Conservation (phyloP, 2,888 invertebrate genomes). For the Ophion slaviceki region DNA sequence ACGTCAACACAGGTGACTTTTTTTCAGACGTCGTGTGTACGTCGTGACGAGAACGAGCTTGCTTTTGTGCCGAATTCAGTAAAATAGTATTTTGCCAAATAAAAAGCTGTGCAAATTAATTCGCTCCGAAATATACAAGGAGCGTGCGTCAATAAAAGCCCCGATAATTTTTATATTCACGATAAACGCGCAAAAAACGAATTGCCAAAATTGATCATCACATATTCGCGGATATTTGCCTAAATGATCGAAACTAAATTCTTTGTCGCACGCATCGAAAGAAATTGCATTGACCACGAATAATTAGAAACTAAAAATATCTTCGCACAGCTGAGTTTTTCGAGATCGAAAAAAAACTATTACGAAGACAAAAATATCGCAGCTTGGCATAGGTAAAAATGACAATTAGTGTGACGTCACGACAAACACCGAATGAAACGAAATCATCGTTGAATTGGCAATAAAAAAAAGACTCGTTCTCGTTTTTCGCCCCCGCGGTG, state of each 20-base stretch:
- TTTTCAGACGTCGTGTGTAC: not conserved
- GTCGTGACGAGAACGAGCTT: slow-evolving; percentile 19
- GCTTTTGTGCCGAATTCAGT: not conserved
- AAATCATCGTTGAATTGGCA: slow-evolving; percentile 2
- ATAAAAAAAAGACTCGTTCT: slow-evolving; percentile 12
- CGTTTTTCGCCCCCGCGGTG: slow-evolving; percentile 4
- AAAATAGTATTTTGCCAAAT: not conserved
- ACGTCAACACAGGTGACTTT: slow-evolving; percentile 51
- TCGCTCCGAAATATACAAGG: not conserved
- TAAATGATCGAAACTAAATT: not conserved
- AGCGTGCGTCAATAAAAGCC: not conserved
- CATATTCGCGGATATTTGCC: not conserved
- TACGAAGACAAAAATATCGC: not conserved
- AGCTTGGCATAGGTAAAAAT: not conserved
- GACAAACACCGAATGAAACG: not conserved
- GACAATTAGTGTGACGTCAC: not conserved
- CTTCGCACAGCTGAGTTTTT: slow-evolving; percentile 11
- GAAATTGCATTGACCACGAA: not conserved
- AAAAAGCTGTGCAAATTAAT: not conserved
- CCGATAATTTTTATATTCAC: not conserved
- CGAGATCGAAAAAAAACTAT: not conserved
- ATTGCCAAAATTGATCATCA: not conserved
- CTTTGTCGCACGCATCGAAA: not conserved
- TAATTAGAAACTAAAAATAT: slow-evolving; percentile 1
- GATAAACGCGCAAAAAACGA: not conserved